phyloP scores from a whole-genome alignment of 2,113 vertebrate species.

The Lota lota region DNA sequence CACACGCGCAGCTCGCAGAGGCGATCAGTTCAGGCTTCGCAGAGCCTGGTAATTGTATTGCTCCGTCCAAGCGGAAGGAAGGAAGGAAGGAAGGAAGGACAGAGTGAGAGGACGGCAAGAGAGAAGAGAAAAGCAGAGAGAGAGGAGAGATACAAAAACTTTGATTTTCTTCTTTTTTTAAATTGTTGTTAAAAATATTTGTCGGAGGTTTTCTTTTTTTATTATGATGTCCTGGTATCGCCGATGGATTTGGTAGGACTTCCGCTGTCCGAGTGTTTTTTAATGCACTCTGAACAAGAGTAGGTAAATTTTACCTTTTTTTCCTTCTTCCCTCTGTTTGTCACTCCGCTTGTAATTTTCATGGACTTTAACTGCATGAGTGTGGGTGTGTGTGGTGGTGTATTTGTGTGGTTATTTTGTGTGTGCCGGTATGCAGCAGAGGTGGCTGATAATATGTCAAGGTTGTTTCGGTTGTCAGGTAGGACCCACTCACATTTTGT shows the following conservation, averaged over 20 bases:
- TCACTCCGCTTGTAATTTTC: conserved; percentile 68
- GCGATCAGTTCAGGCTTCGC: conserved; percentile 64
- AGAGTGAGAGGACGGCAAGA: conserved; percentile 23
- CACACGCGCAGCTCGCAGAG: conserved; percentile 65
- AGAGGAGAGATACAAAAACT: conserved; percentile 76
- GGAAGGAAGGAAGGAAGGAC: conserved; percentile 64
- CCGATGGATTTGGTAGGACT: conserved; percentile 99
- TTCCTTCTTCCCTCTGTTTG: conserved; percentile 53
- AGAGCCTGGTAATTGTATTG: conserved; percentile 84
- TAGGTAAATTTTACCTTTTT: conserved; percentile 90
- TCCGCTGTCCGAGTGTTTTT: conserved; percentile 94
- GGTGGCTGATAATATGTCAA: conserved; percentile 63
- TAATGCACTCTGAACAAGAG: conserved; percentile 99
- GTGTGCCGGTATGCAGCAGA: conserved; percentile 58
- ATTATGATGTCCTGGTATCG: conserved; percentile 86
- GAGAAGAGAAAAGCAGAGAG: conserved; percentile 50
- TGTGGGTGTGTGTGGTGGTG: conserved; percentile 16
- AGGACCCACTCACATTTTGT: conserved; percentile 43
- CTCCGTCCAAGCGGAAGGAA: conserved; percentile 77
- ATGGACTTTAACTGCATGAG: conserved; percentile 21
- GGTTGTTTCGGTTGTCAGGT: conserved; percentile 73
- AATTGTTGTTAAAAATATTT: not conserved
- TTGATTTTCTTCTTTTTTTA: conserved; percentile 74
- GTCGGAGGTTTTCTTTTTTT: conserved; percentile 75
- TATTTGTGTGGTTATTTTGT: conserved; percentile 27